A percentile compares a stretch with the other conserved stretches of the same genome.
Conservation (phyloP, 2,888 invertebrate genomes). For the Coenonympha arcania region DNA sequence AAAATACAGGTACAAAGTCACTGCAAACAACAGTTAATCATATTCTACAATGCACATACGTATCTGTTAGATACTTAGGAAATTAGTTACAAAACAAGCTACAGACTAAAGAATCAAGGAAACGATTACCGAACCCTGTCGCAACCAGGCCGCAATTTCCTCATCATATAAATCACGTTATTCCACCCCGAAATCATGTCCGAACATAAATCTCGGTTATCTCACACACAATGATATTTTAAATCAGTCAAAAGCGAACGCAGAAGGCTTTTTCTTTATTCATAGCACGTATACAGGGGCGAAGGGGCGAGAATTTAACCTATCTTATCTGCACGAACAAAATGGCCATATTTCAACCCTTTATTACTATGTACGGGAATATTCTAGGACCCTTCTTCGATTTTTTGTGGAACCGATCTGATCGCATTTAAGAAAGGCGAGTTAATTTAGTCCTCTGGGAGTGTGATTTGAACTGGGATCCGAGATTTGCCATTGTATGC, state of each 20-base stretch:
- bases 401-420: slow-evolving; percentile 6
- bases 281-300: slow-evolving; percentile 33
- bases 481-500: no score
- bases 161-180: no score
- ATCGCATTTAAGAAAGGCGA: background rate
- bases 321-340: slow-evolving; percentile 36
- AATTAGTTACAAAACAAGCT: no score
- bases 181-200: background rate
- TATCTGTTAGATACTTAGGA: no score
- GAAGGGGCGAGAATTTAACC: slow-evolving; percentile 35
- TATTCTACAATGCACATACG: no score
- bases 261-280: slow-evolving; percentile 28
- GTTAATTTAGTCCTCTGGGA: background rate
- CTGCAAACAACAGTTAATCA: no score
- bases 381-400: slow-evolving; percentile 5
- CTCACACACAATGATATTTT: slow-evolving; percentile 23
- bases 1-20: no score
- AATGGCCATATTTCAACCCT: slow-evolving; percentile 34
- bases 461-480: background rate
- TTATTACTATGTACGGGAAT: slow-evolving; percentile 30
- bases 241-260: slow-evolving; percentile 24
- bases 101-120: no score
- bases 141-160: no score
- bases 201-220: slow-evolving; percentile 20
- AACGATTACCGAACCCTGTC: no score